A percentile compares a stretch with the other conserved stretches of the same genome.
phyloP scores from a whole-genome alignment of 2,113 vertebrate species.

The Psilopsiagon aurifrons region DNA sequence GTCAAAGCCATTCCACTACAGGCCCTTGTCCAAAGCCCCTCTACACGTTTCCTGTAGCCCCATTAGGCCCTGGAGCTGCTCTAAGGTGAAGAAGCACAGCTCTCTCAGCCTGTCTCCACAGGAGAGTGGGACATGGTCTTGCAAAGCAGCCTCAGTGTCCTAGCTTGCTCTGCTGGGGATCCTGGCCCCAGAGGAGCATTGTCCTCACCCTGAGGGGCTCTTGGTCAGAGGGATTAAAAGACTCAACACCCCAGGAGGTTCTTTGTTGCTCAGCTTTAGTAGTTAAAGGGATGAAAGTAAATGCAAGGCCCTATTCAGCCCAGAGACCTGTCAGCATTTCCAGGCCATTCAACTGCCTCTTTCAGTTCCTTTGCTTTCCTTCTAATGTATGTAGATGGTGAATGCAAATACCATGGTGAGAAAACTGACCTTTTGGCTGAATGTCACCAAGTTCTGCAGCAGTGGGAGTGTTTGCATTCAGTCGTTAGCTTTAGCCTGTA shows the following conservation, averaged over 20 bases:
- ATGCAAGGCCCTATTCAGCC: background rate
- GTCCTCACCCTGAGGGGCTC: background rate
- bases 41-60: background rate
- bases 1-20: background rate
- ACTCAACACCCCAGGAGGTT: background rate
- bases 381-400: constrained; percentile 11
- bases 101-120: background rate
- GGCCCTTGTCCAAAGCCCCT: background rate
- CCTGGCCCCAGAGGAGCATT: background rate
- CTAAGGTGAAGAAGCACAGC: background rate
- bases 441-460: constrained; percentile 59
- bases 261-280: background rate
- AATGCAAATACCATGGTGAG: constrained; percentile 62
- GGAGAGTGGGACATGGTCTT: background rate
- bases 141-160: background rate
- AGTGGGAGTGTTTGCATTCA: constrained; percentile 53
- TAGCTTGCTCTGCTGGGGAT: background rate
- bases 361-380: background rate
- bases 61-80: background rate
- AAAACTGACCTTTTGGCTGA: constrained; percentile 63
- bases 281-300: background rate
- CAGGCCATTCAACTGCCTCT: background rate
- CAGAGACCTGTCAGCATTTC: background rate
- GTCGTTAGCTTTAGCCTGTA: constrained; percentile 18
- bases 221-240: background rate